phyloP scores from a whole-genome alignment of 2,888 invertebrate species.

The Melanargia galathea region DNA sequence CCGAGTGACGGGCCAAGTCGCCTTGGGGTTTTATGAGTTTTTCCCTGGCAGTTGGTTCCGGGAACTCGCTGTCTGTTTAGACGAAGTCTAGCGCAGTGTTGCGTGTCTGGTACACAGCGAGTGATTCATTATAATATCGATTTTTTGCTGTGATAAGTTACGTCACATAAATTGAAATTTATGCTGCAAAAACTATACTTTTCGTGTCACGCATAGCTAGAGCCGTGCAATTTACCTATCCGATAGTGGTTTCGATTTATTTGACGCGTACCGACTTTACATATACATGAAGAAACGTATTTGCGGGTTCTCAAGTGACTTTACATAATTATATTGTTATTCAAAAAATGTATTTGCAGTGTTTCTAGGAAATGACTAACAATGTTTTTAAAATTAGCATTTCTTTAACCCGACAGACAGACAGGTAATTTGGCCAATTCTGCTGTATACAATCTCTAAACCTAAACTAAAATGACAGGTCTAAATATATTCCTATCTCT shows the following conservation, averaged over 20 bases:
- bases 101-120: background rate
- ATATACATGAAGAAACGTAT: background rate
- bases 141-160: background rate
- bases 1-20: background rate
- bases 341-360: background rate
- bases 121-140: slow-evolving; percentile 8
- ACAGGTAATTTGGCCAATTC: no score
- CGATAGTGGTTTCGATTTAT: background rate
- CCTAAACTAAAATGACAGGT: no score
- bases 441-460: no score
- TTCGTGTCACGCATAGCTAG: background rate
- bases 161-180: background rate
- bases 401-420: no score
- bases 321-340: no score
- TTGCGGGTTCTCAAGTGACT: no score
- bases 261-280: background rate
- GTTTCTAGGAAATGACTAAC: background rate
- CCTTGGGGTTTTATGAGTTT: slow-evolving; percentile 8
- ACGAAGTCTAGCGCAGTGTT: background rate
- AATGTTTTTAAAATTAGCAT: background rate
- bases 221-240: background rate
- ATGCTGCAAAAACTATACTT: background rate
- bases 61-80: slow-evolving; percentile 5
- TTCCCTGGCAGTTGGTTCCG: background rate
- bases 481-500: no score